Conservation (phyloP, 1,140 invertebrate genomes). For the Papilio polyxenes region DNA sequence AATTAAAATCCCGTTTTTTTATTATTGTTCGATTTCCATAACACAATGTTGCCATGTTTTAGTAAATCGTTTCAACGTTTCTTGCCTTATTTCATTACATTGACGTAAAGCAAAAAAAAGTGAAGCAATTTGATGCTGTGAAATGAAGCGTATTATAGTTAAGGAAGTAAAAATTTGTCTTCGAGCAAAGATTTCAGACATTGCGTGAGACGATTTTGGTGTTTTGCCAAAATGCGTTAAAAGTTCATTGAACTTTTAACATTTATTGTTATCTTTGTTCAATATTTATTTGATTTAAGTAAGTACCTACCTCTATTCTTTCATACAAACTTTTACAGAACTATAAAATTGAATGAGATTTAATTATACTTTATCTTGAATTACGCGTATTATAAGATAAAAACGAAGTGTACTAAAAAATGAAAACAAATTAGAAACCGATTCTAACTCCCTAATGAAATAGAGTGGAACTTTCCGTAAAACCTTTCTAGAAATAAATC, state of each 20-base stretch:
- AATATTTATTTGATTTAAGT: background rate
- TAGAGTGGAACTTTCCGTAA: too few species aligned
- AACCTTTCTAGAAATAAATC: too few species aligned
- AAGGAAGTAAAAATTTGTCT: slow-evolving; percentile 14
- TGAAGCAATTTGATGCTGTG: background rate
- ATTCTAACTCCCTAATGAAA: too few species aligned
- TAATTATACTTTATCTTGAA: too few species aligned
- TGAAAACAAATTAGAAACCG: too few species aligned
- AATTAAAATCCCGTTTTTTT: too few species aligned
- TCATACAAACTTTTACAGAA: too few species aligned
- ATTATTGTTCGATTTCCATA: too few species aligned
- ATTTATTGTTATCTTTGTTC: background rate
- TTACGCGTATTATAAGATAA: too few species aligned
- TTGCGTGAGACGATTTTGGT: slow-evolving; percentile 13
- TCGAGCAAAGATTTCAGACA: background rate
- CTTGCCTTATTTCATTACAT: background rate
- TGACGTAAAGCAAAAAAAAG: background rate
- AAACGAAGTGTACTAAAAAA: too few species aligned
- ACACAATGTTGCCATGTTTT: background rate
- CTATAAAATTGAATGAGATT: too few species aligned
- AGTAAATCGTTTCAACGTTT: background rate
- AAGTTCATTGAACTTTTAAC: slow-evolving; percentile 28
- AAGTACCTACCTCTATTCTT: background rate
- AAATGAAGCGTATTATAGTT: slow-evolving; percentile 6
- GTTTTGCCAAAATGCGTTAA: slow-evolving; percentile 15